phyloP scores from a whole-genome alignment of 2,113 vertebrate genomes.

The Tympanuchus pallidicinctus region DNA sequence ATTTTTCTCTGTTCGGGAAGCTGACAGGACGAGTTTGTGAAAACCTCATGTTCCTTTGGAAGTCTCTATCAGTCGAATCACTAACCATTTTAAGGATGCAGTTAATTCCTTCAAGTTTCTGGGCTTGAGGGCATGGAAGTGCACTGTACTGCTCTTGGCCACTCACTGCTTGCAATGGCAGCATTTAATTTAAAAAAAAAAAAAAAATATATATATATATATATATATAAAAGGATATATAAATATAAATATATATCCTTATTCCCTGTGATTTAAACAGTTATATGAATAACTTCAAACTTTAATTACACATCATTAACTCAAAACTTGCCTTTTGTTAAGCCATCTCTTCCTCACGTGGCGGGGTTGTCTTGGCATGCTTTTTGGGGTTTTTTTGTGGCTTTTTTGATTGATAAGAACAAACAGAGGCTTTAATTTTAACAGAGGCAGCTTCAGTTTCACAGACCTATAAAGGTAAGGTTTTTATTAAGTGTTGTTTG shows the following conservation, averaged over 20 bases:
- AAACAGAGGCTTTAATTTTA: background rate
- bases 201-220: background rate
- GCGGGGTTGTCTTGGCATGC: rapidly evolving
- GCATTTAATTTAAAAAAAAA: background rate
- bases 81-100: background rate
- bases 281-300: background rate
- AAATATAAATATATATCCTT: background rate
- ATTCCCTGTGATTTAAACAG: background rate
- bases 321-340: background rate
- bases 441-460: background rate
- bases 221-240: no score
- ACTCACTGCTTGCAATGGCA: background rate
- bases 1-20: background rate
- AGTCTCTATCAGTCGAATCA: background rate
- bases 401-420: background rate
- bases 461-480: background rate
- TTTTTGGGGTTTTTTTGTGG: background rate
- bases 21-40: background rate
- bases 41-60: background rate
- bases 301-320: background rate
- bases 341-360: background rate
- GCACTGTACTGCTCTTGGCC: background rate
- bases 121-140: background rate
- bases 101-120: background rate
- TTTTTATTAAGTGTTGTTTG: background rate